These are phyloP conservation scores for Netelia virgata DNA, from an alignment of 2,888 invertebrate genomes.

Conservation along the genomic window DNA sequence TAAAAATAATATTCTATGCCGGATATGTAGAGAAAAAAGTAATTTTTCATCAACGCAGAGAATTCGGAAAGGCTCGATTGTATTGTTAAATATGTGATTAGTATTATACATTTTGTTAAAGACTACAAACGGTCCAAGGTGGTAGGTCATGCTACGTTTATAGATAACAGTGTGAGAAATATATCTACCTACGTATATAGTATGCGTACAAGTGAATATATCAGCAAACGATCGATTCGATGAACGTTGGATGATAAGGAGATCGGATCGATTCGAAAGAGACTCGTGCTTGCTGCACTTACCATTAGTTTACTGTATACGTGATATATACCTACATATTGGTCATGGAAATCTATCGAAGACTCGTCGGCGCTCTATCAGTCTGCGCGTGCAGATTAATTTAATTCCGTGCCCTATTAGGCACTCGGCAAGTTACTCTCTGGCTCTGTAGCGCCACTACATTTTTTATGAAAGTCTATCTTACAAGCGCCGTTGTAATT, in stretches of 20 bases:
- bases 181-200: neutral
- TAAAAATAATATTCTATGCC: too few relatives aligned
- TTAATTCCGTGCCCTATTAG: slow-evolving; percentile 66
- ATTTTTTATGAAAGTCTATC: slow-evolving; percentile 75
- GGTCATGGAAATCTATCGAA: slow-evolving; percentile 50
- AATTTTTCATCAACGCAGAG: neutral
- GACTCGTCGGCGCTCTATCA: slow-evolving; percentile 50
- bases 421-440: slow-evolving; percentile 48
- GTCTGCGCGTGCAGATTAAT: slow-evolving; percentile 63
- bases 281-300: slow-evolving; percentile 51
- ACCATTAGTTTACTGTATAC: neutral
- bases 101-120: slow-evolving; percentile 57
- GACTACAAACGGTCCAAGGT: slow-evolving; percentile 20
- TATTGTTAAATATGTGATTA: slow-evolving; percentile 35
- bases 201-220: slow-evolving; percentile 31
- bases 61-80: slow-evolving; percentile 10
- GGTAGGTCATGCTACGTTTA: slow-evolving; percentile 31
- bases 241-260: slow-evolving; percentile 60
- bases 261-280: slow-evolving; percentile 55
- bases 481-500: slow-evolving; percentile 77
- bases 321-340: slow-evolving; percentile 33
- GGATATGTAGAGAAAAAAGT: neutral
- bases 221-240: slow-evolving; percentile 59
- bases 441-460: slow-evolving; percentile 54
- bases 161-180: neutral